A percentile compares a stretch with the other conserved stretches of the same genome.
phyloP scores from a whole-genome alignment of 2,113 vertebrate genomes.

The Nansenia antarctica region DNA sequence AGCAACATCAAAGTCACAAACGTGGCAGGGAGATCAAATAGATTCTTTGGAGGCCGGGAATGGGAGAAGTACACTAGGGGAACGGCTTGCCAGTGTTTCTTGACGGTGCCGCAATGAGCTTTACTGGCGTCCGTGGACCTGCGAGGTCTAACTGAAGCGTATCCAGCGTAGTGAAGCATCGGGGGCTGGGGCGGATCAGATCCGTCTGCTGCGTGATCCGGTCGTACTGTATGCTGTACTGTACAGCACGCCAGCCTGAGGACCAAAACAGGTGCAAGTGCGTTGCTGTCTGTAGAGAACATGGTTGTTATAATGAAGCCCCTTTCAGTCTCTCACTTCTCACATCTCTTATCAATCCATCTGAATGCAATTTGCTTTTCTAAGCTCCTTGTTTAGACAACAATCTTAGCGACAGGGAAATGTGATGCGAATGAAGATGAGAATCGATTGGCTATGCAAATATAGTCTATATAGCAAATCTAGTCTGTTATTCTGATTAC shows the following conservation, averaged over 20 bases:
- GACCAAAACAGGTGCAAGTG: neutral
- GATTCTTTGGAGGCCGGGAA: slow-evolving; percentile 58
- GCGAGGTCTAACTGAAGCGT: slow-evolving; percentile 43
- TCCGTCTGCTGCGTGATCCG: slow-evolving; percentile 36
- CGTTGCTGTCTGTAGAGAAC: neutral
- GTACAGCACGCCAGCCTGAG: neutral
- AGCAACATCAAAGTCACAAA: slow-evolving; percentile 35
- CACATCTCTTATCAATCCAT: slow-evolving; percentile 27
- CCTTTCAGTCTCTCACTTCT: slow-evolving; percentile 5
- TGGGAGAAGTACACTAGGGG: slow-evolving; percentile 56
- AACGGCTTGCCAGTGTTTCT: slow-evolving; percentile 58
- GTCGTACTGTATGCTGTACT: slow-evolving; percentile 17
- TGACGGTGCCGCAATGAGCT: slow-evolving; percentile 45
- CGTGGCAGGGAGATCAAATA: slow-evolving; percentile 69
- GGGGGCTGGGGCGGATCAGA: slow-evolving; percentile 41
- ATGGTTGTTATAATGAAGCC: no score
- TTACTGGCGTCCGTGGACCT: slow-evolving; percentile 51
- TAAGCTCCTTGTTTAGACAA: slow-evolving; percentile 38
- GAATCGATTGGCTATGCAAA: slow-evolving; percentile 50
- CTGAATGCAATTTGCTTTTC: slow-evolving; percentile 29
- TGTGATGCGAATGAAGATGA: slow-evolving; percentile 17
- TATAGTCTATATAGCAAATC: no score
- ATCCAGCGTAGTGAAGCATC: slow-evolving; percentile 40
- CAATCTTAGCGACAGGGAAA: slow-evolving; percentile 17
- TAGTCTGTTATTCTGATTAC: slow-evolving; percentile 41